These are phyloP conservation scores for Ypsolopha sequella DNA, from an alignment of 2,888 invertebrate species.

Conservation along the genomic window DNA sequence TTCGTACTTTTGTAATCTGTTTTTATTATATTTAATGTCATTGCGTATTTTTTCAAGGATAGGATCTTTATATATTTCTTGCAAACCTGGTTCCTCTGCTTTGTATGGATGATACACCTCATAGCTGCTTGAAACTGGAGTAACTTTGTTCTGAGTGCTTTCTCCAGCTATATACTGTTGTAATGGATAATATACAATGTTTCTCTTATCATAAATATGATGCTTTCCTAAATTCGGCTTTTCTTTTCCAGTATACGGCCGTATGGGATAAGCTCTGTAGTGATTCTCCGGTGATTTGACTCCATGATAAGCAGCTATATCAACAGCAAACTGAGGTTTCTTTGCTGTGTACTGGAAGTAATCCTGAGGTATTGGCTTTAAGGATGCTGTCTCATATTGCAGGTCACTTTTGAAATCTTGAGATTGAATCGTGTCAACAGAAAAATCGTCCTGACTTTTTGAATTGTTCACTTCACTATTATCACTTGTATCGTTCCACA, in stretches of 20 bases:
- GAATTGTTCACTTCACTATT: constrained; percentile 40
- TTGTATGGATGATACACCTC: constrained; percentile 58
- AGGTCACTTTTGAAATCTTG: neutral
- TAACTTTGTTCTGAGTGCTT: constrained; percentile 17
- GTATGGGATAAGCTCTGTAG: constrained; percentile 41
- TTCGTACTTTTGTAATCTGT: constrained; percentile 42
- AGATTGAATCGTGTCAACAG: constrained; percentile 21
- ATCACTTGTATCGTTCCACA: constrained; percentile 33
- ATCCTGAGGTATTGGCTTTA: constrained; percentile 29
- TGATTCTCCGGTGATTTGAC: constrained; percentile 43
- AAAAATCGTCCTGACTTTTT: constrained; percentile 13
- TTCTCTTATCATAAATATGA: constrained; percentile 30
- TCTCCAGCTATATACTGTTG: constrained; percentile 34
- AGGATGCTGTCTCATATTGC: neutral
- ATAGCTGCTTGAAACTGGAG: constrained; percentile 37
- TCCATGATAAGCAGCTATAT: constrained; percentile 49
- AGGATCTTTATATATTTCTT: constrained; percentile 48
- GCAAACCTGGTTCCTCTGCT: constrained; percentile 44
- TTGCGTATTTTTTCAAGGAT: constrained; percentile 39
- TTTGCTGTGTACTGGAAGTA: constrained; percentile 53
- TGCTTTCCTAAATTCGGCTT: constrained; percentile 44
- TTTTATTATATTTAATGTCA: constrained; percentile 37
- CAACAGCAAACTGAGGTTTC: constrained; percentile 52
- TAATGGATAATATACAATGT: constrained; percentile 28
- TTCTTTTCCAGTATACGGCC: constrained; percentile 31